Evolutionary conservation across 2,888 invertebrate species (phyloP), one percentile per base, ranked within the genome.

Genomic region (Parnassius glacialis): DNA sequence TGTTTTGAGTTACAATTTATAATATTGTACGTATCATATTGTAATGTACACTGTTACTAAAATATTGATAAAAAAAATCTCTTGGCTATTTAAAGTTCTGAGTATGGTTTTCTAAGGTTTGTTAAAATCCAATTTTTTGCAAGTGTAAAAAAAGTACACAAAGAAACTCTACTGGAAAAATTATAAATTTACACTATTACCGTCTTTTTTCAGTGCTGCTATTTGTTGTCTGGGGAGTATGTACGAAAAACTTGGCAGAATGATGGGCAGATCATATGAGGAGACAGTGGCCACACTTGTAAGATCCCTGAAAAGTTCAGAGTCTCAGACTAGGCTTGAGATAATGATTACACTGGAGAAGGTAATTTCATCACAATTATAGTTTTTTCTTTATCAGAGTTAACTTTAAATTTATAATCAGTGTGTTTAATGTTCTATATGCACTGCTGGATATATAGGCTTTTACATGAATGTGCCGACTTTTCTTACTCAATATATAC

Each of bases 251-350:
- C 93, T 99, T 20, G 99, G 99, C 1, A 93, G 99, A 68, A 98
- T 99, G 98, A 99, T 99, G 95, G 99, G 99, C 0, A 93, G 99
- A 67, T 98, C 98, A 0, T 99, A 98, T 79, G 99, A 99, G 83
- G 99, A 99, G 79, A 99, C 99, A 0, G 97, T 99, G 43, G 95
- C 96, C 72, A 96, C 98, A 59, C 92, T 99, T 34, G 94, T 98
- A 62, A 95, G 97, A 74, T 97, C 97, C 1, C 89, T 99, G 64
- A 95, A 97, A 76, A 98, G 96, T 86, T 97, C 97, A 0, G 98
- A 98, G 92, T 99, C 99, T 0, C 99, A 98, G 85, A 97, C 97
- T 1, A 93, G 99, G 68, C 96, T 98, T 71, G 99, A 99, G 92
- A 98, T 99, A 64, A 98, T 99, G 97, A 93, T 96, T 66, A 99